Conservation (phyloP, 2,113 vertebrate genomes). For the Patagioenas fasciata region DNA sequence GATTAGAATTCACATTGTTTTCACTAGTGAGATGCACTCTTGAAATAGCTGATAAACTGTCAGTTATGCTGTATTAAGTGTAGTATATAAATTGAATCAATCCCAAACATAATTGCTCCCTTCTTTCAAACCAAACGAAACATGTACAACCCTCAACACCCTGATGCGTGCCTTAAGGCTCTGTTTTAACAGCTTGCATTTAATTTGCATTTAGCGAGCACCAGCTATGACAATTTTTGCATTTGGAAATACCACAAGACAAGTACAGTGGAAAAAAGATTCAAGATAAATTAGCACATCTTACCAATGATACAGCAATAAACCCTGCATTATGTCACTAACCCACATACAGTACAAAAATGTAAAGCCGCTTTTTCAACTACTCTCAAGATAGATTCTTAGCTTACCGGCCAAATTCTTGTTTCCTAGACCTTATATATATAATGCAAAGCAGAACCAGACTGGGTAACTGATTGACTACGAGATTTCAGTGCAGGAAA, state of each 20-base stretch:
- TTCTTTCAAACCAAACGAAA: constrained; percentile 31
- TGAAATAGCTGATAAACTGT: neutral
- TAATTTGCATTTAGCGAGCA: constrained; percentile 13
- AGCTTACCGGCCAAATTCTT: neutral
- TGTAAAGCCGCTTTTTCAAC: neutral
- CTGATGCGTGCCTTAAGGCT: constrained; percentile 42
- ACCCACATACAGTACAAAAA: neutral
- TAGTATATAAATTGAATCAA: neutral
- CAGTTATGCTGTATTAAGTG: neutral
- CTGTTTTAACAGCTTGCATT: neutral
- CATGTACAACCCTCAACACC: neutral
- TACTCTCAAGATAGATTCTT: neutral
- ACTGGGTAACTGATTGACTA: neutral
- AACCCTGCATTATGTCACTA: neutral
- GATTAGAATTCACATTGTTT: neutral
- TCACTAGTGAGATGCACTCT: neutral
- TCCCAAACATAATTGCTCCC: constrained; percentile 40
- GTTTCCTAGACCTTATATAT: neutral
- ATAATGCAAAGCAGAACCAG: neutral
- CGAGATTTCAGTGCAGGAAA: neutral
- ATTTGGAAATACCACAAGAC: neutral
- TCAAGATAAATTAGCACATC: neutral
- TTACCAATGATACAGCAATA: neutral
- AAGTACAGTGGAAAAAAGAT: neutral
- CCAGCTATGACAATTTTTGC: neutral